Base-by-base conservation (phyloP, 1,140 invertebrate genomes). In the Zaprionus africanus region DNA sequence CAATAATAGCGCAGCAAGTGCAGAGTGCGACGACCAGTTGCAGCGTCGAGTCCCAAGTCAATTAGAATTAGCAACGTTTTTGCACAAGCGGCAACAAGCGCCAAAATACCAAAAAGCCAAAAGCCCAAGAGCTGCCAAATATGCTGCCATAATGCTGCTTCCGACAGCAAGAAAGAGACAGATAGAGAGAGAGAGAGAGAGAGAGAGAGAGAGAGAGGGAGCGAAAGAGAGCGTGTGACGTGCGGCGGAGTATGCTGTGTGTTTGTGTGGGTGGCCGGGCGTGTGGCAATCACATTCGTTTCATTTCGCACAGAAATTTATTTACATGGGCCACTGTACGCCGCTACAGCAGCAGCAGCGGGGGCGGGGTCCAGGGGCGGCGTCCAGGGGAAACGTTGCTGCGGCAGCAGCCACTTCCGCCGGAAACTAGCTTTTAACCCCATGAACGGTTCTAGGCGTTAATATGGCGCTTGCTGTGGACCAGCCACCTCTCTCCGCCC, bases 341-440 rank as follows among this genome's bases (percentile, higher is more conserved):
- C 43, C 38, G 34, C 60, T 49, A 49, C 24, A 53, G 22, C 41
- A 41, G 51, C 9, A 22, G 22, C 1, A 22, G 22, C 22, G 22
- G 22, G 1, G 2, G 22, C 22, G 22, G 22, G 1, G 70, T 22
- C 22, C 54, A 34, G 28, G 53, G 54, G 57, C 19, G 24, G 7
- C 12, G 9, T 17, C 41, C 17, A 9, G 64, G 57, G 81, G 83
- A 69, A 71, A 82, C 70, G 83, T 2, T 41, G 46, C 76, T 71
- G 81, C 70, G 81, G 85, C 84, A 86, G 86, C 77, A 79, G 74
- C 86, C 82, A 90, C 86, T 90, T 90, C 86, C 86, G 86, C 60
- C 86, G 86, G 86, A 90, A 90, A 90, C 86, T 90, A 90, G 86
- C 86, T 90, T 90, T 90, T 90, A 90, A 90, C 86, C 86, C 82